Evolutionary conservation across 1,140 invertebrate species (phyloP).

Genomic region (Halictus rubicundus): DNA sequence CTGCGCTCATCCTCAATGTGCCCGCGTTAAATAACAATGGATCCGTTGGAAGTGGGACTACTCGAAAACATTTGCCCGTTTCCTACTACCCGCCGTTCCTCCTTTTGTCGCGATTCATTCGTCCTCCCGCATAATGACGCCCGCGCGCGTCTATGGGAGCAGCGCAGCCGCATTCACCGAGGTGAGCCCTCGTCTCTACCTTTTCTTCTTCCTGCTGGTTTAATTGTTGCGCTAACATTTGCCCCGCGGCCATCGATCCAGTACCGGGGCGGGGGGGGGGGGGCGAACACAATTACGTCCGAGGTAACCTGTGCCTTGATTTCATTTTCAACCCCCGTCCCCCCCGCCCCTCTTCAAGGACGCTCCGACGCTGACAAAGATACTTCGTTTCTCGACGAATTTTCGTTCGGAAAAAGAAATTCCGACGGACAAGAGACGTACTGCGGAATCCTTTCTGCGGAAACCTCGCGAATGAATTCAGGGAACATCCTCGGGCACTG

Average conservation of each 20-base stretch:
- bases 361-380: neutral
- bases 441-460: too few relatives aligned
- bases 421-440: neutral
- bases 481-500: neutral
- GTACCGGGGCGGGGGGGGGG: neutral
- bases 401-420: neutral
- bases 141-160: conserved; percentile 57
- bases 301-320: conserved; percentile 46
- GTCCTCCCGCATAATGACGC: conserved; percentile 67
- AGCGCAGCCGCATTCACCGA: conserved; percentile 55
- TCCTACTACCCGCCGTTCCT: conserved; percentile 23
- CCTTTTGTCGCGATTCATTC: conserved; percentile 69
- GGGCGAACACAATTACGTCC: conserved; percentile 57
- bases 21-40: conserved; percentile 71
- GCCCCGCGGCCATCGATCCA: conserved; percentile 70
- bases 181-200: conserved; percentile 21
- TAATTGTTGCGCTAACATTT: conserved; percentile 76
- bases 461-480: neutral
- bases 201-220: conserved; percentile 56
- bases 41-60: conserved; percentile 59
- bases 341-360: too few relatives aligned
- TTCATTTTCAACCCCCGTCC: conserved; percentile 25
- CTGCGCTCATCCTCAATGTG: conserved; percentile 48
- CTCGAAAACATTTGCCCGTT: conserved; percentile 70
- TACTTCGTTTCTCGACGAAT: neutral